Evolutionary conservation across 1,140 invertebrate species (phyloP).

Genomic region (Drosophila obscura): DNA sequence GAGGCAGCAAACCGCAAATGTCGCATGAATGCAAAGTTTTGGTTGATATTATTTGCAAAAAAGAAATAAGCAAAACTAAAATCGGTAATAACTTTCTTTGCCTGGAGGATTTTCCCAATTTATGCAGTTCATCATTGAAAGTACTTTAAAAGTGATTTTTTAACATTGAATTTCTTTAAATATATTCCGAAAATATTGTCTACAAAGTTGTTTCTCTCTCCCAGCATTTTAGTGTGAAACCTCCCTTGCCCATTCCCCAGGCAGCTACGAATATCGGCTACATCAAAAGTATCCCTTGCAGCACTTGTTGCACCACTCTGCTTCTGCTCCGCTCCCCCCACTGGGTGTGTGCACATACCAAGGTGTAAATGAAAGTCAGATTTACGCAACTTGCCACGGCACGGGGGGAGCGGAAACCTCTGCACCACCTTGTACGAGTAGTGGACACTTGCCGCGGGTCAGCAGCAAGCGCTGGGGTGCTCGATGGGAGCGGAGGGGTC

Average conservation of each 20-base stretch:
- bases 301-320: conserved; percentile 28
- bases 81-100: too few species aligned
- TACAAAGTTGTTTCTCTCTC: neutral
- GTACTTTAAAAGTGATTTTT: neutral
- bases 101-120: too few species aligned
- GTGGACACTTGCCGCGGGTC: conserved; percentile 50
- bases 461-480: neutral
- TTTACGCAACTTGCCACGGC: conserved; percentile 61
- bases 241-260: conserved; percentile 18
- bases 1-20: too few species aligned
- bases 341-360: neutral
- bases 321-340: neutral
- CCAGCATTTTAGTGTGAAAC: neutral
- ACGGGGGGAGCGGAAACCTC: neutral
- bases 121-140: too few species aligned
- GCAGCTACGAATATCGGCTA: conserved; percentile 36
- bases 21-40: too few species aligned
- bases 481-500: neutral
- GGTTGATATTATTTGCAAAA: too few species aligned
- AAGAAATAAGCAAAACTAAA: too few species aligned
- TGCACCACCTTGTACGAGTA: conserved; percentile 22
- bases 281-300: conserved; percentile 65
- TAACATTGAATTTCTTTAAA: neutral
- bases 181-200: neutral
- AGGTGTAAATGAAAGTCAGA: conserved; percentile 77